These are phyloP conservation scores for Triplophysa tibetana DNA, from an alignment of 2,113 vertebrate genomes.

Conservation along the genomic window DNA sequence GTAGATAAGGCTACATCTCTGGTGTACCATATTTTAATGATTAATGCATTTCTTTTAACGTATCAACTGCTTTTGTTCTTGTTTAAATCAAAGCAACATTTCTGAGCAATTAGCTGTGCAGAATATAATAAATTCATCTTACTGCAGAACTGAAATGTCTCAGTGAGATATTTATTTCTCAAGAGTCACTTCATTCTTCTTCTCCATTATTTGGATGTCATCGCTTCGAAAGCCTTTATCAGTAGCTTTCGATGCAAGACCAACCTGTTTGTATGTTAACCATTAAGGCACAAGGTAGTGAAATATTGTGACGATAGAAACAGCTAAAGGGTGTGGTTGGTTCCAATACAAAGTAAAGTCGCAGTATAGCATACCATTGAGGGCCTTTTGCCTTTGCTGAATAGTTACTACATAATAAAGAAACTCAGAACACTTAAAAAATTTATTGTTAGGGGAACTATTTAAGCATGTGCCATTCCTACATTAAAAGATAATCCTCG, in stretches of 20 bases:
- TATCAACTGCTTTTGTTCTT: conserved; percentile 31
- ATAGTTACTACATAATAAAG: too few species aligned
- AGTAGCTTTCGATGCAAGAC: background rate
- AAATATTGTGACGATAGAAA: too few species aligned
- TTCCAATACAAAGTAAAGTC: too few species aligned
- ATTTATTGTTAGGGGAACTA: too few species aligned
- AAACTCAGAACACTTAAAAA: too few species aligned
- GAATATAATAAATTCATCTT: conserved; percentile 50
- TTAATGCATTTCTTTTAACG: conserved; percentile 17
- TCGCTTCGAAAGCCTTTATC: background rate
- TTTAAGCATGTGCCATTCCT: too few species aligned
- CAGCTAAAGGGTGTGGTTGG: too few species aligned
- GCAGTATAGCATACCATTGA: too few species aligned
- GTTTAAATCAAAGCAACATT: conserved; percentile 42
- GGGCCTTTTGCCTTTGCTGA: too few species aligned
- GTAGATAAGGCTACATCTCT: background rate
- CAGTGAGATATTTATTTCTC: background rate
- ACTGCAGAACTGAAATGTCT: conserved; percentile 40
- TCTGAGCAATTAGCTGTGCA: conserved; percentile 42
- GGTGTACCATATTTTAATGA: background rate
- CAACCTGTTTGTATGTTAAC: too few species aligned
- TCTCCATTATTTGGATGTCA: background rate
- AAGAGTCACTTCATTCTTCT: background rate
- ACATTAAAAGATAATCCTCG: too few species aligned
- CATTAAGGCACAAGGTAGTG: too few species aligned